A percentile compares a stretch with the other conserved stretches of the same genome.
Evolutionary conservation across 2,888 invertebrate genomes (phyloP).

Genomic region (Pediacus dermestoides): DNA sequence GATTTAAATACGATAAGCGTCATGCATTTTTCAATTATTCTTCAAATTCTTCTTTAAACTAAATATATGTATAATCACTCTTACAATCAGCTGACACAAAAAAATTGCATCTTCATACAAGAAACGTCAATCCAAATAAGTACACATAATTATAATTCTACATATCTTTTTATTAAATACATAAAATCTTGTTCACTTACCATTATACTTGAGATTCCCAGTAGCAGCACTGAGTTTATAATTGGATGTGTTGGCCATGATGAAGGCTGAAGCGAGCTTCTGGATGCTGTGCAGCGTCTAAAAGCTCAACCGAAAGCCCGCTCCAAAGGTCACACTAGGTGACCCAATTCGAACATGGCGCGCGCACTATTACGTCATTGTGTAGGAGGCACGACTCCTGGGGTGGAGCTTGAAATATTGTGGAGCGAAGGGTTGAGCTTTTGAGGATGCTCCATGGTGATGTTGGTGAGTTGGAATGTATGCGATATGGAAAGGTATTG

Average conservation of each 20-base stretch:
- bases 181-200: slow-evolving; percentile 36
- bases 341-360: slow-evolving; percentile 44
- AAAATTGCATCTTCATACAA: too few relatives aligned
- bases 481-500: too few relatives aligned
- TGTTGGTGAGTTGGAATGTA: too few relatives aligned
- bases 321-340: slow-evolving; percentile 44
- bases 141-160: too few relatives aligned
- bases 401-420: slow-evolving; percentile 32
- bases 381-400: slow-evolving; percentile 38
- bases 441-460: too few relatives aligned
- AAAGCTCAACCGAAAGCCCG: slow-evolving; percentile 37
- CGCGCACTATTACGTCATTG: slow-evolving; percentile 43
- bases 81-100: too few relatives aligned
- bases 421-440: slow-evolving; percentile 3
- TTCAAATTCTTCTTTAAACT: too few relatives aligned
- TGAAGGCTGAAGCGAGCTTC: slow-evolving; percentile 40
- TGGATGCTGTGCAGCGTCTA: slow-evolving; percentile 41
- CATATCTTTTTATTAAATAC: too few relatives aligned
- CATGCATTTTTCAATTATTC: too few relatives aligned
- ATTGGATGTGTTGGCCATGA: slow-evolving; percentile 46
- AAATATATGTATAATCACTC: too few relatives aligned
- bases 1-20: too few relatives aligned
- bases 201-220: slow-evolving; percentile 43
- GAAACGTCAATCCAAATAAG: background rate
- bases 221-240: slow-evolving; percentile 44